Percentiles rank a stretch among this genome's conserved stretches.
Evolutionary conservation across 2,113 vertebrate genomes (phyloP).

Genomic region (Colaptes auratus): DNA sequence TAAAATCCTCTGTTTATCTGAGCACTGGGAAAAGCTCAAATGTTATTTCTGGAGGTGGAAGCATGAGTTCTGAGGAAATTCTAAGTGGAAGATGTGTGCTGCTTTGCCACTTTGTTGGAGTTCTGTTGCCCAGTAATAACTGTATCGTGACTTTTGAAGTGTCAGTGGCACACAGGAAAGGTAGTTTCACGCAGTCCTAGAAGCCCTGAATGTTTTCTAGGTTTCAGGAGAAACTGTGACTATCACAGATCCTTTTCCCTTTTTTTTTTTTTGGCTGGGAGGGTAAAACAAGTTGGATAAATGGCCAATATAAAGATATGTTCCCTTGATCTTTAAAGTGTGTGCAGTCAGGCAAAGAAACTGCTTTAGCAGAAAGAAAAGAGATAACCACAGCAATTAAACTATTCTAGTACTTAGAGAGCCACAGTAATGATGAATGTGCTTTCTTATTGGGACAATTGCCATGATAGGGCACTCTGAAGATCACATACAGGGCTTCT

Average conservation of each 20-base stretch:
- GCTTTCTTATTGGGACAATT: neutral
- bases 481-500: neutral
- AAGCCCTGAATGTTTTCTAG: neutral
- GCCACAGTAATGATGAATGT: neutral
- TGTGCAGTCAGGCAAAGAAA: conserved; percentile 37
- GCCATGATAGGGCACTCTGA: neutral
- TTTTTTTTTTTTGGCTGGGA: neutral
- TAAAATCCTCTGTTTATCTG: neutral
- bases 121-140: neutral
- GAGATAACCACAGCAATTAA: neutral
- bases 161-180: neutral
- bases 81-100: fast-evolving
- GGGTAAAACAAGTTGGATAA: neutral
- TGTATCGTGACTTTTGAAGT: neutral
- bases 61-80: neutral
- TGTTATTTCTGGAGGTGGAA: neutral
- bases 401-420: neutral
- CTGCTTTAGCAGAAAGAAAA: conserved; percentile 3
- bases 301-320: neutral
- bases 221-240: neutral
- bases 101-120: neutral
- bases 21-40: neutral
- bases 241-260: neutral
- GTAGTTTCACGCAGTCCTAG: neutral
- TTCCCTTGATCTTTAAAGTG: conserved; percentile 4